phyloP scores from a whole-genome alignment of 2,888 invertebrate genomes.

The Lutraria lutraria region DNA sequence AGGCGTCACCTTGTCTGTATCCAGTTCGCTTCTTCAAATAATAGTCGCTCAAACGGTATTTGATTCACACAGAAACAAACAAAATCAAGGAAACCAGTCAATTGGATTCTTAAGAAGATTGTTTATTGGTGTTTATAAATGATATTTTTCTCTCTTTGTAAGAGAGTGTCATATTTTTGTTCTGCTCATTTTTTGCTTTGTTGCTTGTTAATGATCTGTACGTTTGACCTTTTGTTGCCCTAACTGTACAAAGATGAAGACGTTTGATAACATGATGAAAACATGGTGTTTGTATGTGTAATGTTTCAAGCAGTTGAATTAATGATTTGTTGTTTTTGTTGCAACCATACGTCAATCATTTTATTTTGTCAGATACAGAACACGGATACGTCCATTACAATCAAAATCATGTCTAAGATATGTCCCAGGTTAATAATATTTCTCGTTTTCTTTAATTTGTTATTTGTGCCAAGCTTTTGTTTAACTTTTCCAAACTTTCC shows the following conservation, averaged over 20 bases:
- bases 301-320: background rate
- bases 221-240: background rate
- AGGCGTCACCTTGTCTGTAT: conserved; percentile 19
- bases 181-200: background rate
- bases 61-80: conserved; percentile 9
- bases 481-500: too few relatives aligned
- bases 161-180: background rate
- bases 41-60: conserved; percentile 18
- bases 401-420: too few relatives aligned
- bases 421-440: too few relatives aligned
- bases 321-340: background rate
- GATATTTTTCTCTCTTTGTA: conserved; percentile 1
- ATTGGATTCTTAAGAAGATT: conserved; percentile 8
- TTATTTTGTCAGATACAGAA: too few relatives aligned
- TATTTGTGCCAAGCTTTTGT: too few relatives aligned
- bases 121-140: background rate
- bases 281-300: background rate
- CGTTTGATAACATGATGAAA: background rate
- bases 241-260: background rate
- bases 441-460: too few relatives aligned
- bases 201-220: background rate
- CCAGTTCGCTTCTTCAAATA: background rate
- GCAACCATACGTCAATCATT: background rate
- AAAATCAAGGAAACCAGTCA: conserved; percentile 16
- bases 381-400: too few relatives aligned